Percentiles rank a stretch among this genome's conserved stretches.
Evolutionary conservation across 2,113 vertebrate genomes (phyloP).

Genomic region (Clarias macrocephalus): DNA sequence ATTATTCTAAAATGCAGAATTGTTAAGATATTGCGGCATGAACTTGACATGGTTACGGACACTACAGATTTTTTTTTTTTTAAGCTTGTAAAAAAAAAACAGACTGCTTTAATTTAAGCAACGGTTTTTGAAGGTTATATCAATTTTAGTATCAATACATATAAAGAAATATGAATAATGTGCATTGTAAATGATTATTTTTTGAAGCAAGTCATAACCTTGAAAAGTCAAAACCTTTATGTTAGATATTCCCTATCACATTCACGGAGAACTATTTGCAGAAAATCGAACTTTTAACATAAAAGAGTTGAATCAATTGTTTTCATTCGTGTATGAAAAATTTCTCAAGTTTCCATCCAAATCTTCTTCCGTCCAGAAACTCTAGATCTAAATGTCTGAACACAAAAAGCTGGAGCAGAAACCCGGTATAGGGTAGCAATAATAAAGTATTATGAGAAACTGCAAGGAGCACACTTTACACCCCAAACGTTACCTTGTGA

Average conservation of each 20-base stretch:
- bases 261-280: background rate
- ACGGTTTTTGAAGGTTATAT: too few relatives aligned
- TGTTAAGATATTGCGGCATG: too few relatives aligned
- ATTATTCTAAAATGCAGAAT: too few relatives aligned
- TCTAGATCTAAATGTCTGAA: background rate
- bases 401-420: background rate
- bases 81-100: too few relatives aligned
- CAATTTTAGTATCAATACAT: too few relatives aligned
- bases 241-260: background rate
- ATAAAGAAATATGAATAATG: too few relatives aligned
- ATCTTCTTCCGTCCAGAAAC: background rate
- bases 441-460: background rate
- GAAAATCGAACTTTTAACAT: background rate
- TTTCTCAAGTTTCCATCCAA: background rate
- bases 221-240: background rate
- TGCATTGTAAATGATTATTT: too few relatives aligned
- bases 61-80: too few relatives aligned
- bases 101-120: too few relatives aligned
- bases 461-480: background rate
- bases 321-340: background rate
- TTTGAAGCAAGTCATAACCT: too few relatives aligned
- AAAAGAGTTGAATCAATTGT: background rate
- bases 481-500: background rate
- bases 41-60: too few relatives aligned
- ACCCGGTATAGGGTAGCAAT: too few relatives aligned